These are phyloP conservation scores for Diplolepis rosae DNA, from an alignment of 2,888 invertebrate species.

Conservation along the genomic window DNA sequence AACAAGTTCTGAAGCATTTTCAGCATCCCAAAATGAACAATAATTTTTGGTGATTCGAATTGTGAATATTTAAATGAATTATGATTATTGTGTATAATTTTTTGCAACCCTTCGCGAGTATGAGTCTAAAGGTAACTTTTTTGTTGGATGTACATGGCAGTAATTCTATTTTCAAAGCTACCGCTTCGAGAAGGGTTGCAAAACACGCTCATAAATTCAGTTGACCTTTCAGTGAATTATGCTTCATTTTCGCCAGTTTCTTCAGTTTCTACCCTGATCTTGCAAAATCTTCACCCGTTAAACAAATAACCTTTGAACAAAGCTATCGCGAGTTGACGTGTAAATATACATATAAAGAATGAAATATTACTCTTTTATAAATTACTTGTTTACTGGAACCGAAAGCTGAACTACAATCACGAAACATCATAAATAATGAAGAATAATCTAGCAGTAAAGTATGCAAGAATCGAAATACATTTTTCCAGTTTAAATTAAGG, in stretches of 20 bases:
- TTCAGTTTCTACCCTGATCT: not conserved
- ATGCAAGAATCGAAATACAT: too few relatives aligned
- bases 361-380: not conserved
- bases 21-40: too few relatives aligned
- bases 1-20: too few relatives aligned
- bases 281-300: not conserved
- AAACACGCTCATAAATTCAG: slow-evolving; percentile 17
- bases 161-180: slow-evolving; percentile 5
- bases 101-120: not conserved
- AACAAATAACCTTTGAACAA: slow-evolving; percentile 7
- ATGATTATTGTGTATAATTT: too few relatives aligned
- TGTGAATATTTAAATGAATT: too few relatives aligned
- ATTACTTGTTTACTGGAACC: too few relatives aligned
- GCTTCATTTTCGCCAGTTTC: not conserved
- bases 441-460: too few relatives aligned
- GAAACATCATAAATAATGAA: too few relatives aligned
- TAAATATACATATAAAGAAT: not conserved
- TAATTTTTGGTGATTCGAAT: too few relatives aligned
- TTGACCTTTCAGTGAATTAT: slow-evolving; percentile 1
- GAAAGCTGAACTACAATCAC: too few relatives aligned
- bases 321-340: not conserved
- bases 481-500: too few relatives aligned
- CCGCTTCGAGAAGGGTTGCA: slow-evolving; percentile 1
- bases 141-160: not conserved
- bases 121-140: not conserved